Evolutionary conservation across 2,888 invertebrate species (phyloP).

Genomic region (Amitus sp.): DNA sequence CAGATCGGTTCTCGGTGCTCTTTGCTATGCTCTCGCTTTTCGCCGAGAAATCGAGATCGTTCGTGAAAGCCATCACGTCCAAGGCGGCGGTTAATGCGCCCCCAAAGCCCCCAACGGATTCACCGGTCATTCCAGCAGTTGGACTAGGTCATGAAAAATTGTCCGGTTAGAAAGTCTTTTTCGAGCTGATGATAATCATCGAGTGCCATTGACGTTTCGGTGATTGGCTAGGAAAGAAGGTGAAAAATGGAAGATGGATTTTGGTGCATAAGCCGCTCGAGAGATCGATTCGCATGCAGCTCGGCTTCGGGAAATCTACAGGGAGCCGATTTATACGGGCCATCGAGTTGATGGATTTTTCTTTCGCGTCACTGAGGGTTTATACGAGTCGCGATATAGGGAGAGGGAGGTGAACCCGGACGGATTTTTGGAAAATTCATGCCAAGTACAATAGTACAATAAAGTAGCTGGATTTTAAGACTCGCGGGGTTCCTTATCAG

Average conservation of each 20-base stretch:
- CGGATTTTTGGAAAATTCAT: too few species aligned
- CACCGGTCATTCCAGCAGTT: conserved; percentile 14
- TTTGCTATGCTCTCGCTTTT: conserved; percentile 50
- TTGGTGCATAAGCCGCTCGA: not conserved
- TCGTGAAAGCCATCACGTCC: conserved; percentile 85
- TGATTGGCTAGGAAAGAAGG: too few species aligned
- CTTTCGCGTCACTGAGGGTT: too few species aligned
- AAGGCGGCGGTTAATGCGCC: conserved; percentile 80
- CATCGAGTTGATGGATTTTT: conserved; percentile 2
- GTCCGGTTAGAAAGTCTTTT: not conserved
- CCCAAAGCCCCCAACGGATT: conserved; percentile 65
- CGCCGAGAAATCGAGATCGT: conserved; percentile 73
- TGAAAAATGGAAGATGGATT: not conserved
- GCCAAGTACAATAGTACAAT: too few species aligned
- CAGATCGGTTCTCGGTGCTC: conserved; percentile 48
- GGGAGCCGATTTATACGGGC: not conserved
- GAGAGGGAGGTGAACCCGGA: too few species aligned
- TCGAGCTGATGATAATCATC: too few species aligned
- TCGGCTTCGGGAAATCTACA: not conserved
- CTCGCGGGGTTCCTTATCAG: too few species aligned
- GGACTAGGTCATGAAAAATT: conserved; percentile 3
- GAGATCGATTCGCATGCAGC: conserved; percentile 2
- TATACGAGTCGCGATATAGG: too few species aligned
- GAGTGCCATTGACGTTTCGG: too few species aligned
- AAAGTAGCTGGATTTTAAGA: too few species aligned